Base-by-base conservation (phyloP, 2,797 vertebrate species). In the Coregonus suidteri region DNA sequence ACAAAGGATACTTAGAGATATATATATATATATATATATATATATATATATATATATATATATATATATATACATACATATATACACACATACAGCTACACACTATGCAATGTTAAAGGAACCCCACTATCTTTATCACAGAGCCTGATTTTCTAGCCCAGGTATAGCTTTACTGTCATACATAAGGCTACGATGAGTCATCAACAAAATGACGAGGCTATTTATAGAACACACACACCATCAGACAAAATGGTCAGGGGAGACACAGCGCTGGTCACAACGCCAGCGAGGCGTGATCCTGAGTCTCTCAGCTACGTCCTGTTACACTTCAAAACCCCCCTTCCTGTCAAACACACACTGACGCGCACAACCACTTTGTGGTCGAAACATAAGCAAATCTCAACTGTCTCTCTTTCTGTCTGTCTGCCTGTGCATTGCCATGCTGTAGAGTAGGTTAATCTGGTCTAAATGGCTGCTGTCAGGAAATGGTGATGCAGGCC, bases 261-360 rank as follows among this genome's bases (percentile, higher is more conserved):
- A 25, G n/a, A 71, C 41, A 71, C 70, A 25, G 70, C 5, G 47
- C 70, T 71, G 70, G n/a, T 53, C 70, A 71, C 70, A 71, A 25
- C 47, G 51, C 37, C 70, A 71, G 70, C 25, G 41, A 71, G 47
- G 70, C 70, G 13, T 71, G 70, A 25, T 47, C 41, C 41, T 47
- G 41, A 2, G 41, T 13, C 41, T 47, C 41, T 47, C 41, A 53
- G 47, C 51, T 35, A 73, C 30, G 30, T 73, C 71, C 30, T 56
- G 71, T 59, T 31, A 73, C 71, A 73, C 71, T 56, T 35, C 25
- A n/a, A 56, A 34, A 35, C 52, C 15, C 53, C 53, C 13, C 71
- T 54, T 73, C 71, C 71, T 73, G 71, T 53, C 71, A 37, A 16
- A 37, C 34, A 37, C 68, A 16, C 67, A 37, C 68, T 2, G 0